Base-by-base conservation (phyloP, 1,140 invertebrate species). In the Drosophila teissieri region DNA sequence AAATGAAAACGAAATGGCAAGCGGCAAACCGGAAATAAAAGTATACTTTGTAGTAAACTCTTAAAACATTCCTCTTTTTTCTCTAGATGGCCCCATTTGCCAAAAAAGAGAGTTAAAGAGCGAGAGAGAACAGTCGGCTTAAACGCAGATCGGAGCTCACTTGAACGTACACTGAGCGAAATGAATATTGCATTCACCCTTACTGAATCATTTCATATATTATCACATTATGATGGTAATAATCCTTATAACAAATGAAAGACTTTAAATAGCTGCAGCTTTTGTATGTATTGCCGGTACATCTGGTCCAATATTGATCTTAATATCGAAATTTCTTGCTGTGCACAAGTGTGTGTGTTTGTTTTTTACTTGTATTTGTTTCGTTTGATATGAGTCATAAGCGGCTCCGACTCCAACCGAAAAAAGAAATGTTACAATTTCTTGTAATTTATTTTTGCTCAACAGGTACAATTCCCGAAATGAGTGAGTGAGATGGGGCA, bases 371-470 rank as follows among this genome's bases (percentile, higher is more conserved):
- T 52, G 42, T 65, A 77, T 88, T 77, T 79, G 56, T 48, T 56
- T 49, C 36, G 31, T 12, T 31, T 51, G 17, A 67, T 79, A 84
- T 89, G 83, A 86, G 54, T 86, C 83, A 88, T 88, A 79, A 76
- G 58, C 63, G 27, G 27, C 64, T 74, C 31, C 37, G 27, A 67
- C 53, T 63, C 37, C 60, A 42, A 63, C 24, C 11, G 37, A 60
- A 37, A 31, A 63, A 55, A 40, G 31, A 75, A 78, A 61, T 55
- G 62, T 60, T 55, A 69, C 54, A 40, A 46, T 76, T 67, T 81
- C 45, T 75, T 72, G 57, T 69, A 67, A 76, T 65, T 86, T 76
- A 78, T 79, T 85, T 84, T 63, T 64, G 84, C 80, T 89, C 84
- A 89, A 89, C 84, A 89, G 84, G 84, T 89, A 89, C 69, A 78